Base-by-base conservation (phyloP, 2,113 vertebrate species). In the Pygoscelis antarcticus region DNA sequence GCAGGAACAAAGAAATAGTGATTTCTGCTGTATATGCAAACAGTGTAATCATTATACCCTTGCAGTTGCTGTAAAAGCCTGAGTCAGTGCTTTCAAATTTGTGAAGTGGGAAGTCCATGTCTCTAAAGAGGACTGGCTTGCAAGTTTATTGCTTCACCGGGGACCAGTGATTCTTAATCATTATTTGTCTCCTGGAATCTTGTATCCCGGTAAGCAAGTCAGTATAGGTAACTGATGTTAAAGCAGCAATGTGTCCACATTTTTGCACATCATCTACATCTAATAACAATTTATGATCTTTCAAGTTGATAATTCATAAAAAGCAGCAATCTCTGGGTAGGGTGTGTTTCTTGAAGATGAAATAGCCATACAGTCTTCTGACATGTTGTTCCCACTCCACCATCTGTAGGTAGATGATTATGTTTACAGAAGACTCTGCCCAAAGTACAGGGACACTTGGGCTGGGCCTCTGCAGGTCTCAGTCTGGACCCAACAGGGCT, bases 61-160 rank as follows among this genome's bases (percentile, higher is more conserved):
- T 77, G 42, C 32, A 94, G 75, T 55, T 83, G 64, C 79, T 69
- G 26, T 72, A 80, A 95, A 96, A 88, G 40, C 87, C 93, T 94
- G 92, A 96, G 79, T 95, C 93, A 90, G 91, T 89, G 83, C 62
- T 90, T 96, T 95, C 75, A 86, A 94, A 97, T 91, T 62, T 13
- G 66, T 92, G 62, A 57, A 92, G 61, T 78, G 89, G 85, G 95
- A 95, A 90, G 85, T 29, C 85, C 66, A 51, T 11, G 57, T 51
- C 95, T 94, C 95, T 66, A 42, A 94, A 93, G 90, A 81, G 64
- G 88, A 49, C 68, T 69, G 52, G 71, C 46, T 90, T 66, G 70
- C 18, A 83, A 88, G 58, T 88, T 96, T 94, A 96, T 70, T 86
- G 82, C 85, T 88, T 96, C 93, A 69, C 87, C 42, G 22, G 88